Evolutionary conservation across 2,113 vertebrate genomes (phyloP).

Genomic region (Nipponia nippon): DNA sequence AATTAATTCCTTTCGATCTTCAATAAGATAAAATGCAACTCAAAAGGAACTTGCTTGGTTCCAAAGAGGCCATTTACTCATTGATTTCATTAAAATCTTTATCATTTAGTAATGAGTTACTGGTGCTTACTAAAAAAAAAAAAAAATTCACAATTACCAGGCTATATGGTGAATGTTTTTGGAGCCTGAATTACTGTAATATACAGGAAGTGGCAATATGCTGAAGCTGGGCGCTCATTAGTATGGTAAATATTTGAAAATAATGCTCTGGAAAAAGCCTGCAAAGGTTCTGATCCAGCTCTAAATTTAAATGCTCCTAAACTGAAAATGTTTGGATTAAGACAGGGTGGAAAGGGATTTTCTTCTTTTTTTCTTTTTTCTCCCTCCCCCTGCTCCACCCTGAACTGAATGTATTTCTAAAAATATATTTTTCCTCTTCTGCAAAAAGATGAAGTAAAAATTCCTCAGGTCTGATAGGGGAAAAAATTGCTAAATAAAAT

Average conservation of each 20-base stretch:
- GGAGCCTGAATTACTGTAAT: background rate
- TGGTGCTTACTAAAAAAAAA: background rate
- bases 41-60: background rate
- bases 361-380: background rate
- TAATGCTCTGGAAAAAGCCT: background rate
- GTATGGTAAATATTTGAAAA: conserved; percentile 29
- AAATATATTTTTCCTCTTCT: background rate
- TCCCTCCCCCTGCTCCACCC: too few relatives aligned
- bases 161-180: background rate
- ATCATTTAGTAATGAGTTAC: conserved; percentile 22
- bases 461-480: background rate
- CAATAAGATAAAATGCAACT: background rate
- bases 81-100: background rate
- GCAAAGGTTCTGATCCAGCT: background rate
- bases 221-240: background rate
- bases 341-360: background rate
- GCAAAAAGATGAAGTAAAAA: background rate
- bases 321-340: background rate
- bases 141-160: conserved; percentile 3
- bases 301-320: background rate
- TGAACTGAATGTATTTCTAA: background rate
- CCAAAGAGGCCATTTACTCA: background rate
- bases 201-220: background rate
- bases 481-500: background rate
- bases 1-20: background rate